Base-by-base conservation (phyloP, 2,797 vertebrate species). In the Sciurus vulgaris region DNA sequence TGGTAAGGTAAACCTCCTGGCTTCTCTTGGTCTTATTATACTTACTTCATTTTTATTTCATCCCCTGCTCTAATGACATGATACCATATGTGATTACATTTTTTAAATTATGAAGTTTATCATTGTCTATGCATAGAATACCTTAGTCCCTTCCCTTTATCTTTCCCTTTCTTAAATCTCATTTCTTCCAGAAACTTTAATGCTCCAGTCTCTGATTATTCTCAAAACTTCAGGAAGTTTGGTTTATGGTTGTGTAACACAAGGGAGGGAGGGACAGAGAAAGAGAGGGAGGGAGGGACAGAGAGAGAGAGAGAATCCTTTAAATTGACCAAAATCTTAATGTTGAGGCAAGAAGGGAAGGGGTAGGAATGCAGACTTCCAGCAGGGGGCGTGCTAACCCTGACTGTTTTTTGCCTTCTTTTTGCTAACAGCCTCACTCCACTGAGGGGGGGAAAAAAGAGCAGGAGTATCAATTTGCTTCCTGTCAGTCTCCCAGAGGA, bases 381-480 rank as follows among this genome's bases (percentile, higher is more conserved):
- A 61, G 13, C 28, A 18, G n/a, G 5, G 22, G 8, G 2, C 5
- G 0, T 35, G 47, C 86, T 79, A 44, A 33, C 56, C 17, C 15
- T 11, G 0, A 47, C 28, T 1, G 2, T 22, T 61, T 14, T 63
- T 56, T 15, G 1, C 0, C 12, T 65, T 24, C 17, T 49, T 28
- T 15, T 22, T 7, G 0, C 28, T 73, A 56, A 28, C 17, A 17
- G 11, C 26, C 79, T 59, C 44, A 35, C 30, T 38, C 4, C 26
- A 2, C 12, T 67, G 59, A 13, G 49, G 11, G 14, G 47, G 9
- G 28, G 70, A 86, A 47, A 89, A 10, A 67, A 77, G 88, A 78
- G 11, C n/a, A 56, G 47, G 10, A 33, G 17, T 28, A 79, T 65
- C 49, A 79, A 14, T 89, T 73, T 86, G 44, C 9, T 84, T 86